Evolutionary conservation across 2,888 invertebrate genomes (phyloP), one percentile per base, ranked within the genome.

Genomic region (Cylloceria caligata): DNA sequence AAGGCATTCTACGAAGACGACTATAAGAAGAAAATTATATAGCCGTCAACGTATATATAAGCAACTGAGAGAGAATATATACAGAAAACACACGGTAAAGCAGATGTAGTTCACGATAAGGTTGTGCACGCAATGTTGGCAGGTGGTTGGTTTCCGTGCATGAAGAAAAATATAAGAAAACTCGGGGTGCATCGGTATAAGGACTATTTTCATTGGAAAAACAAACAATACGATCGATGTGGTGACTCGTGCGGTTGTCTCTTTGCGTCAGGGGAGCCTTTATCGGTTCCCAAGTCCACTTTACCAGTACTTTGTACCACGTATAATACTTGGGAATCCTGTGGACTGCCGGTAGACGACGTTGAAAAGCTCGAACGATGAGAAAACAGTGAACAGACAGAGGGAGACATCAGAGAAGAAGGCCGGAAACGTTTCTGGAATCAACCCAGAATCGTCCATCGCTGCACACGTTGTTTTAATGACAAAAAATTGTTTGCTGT

Each of bases 381-480:
- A 79, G 74, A 60, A 74, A 82, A 71, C 71, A 79, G 64, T 34
- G 55, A 42, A 30, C 11, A 60, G 36, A 60, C 60, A 34, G 34
- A 34, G n/a, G n/a, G 5, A 4, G 13, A 45, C 3, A 30, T n/a
- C 3, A 30, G 30, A 30, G 5, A 30, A 30, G 30, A 42, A 42
- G 55, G 34, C 4, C 24, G 24, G 36, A 69, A 71, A 55, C 42
- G 69, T 71, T 78, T 47, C 60, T 75, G 42, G 68, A 78, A 45
- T 72, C 64, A 81, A 49, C 74, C 62, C 64, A 65, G 69, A 74
- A 69, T 73, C 64, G 69, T 81, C 55, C 24, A 47, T 67, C 34
- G 74, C n/a, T 57, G 74, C 52, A 34, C 71, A 69, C 65, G 74
- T 69, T 74, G 16, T 55, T 65, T 65, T 42, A 67, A 79, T 65